These are phyloP conservation scores for Trichogramma evanescens DNA, from an alignment of 2,888 invertebrate genomes.

Conservation along the genomic window DNA sequence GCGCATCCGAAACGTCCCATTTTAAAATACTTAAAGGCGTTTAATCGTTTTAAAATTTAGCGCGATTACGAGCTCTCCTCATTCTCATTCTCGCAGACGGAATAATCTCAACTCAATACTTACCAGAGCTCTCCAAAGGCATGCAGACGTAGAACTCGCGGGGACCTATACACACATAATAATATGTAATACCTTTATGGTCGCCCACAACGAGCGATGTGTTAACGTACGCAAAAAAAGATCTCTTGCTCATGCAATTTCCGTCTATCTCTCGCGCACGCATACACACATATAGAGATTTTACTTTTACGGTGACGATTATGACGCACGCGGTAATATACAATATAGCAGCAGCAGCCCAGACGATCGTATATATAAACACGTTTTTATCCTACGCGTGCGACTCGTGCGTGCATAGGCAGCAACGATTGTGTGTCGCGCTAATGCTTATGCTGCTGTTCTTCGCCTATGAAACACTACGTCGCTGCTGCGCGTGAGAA, in stretches of 20 bases:
- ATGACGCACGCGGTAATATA: not conserved
- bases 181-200: too few species aligned
- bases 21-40: too few species aligned
- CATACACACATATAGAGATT: not conserved
- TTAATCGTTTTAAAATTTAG: too few species aligned
- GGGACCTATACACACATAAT: too few species aligned
- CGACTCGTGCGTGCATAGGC: not conserved
- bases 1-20: too few species aligned
- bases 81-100: too few species aligned
- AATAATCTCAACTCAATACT: too few species aligned
- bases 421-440: not conserved
- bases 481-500: not conserved
- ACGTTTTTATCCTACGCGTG: conserved; percentile 4
- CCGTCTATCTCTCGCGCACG: not conserved
- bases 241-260: not conserved
- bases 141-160: too few species aligned
- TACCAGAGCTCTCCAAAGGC: too few species aligned
- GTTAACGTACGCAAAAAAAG: too few species aligned
- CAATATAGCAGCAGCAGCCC: not conserved
- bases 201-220: too few species aligned
- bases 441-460: not conserved
- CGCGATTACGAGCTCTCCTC: too few species aligned
- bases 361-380: not conserved
- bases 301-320: conserved; percentile 5
- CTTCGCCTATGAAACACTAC: not conserved